phyloP scores from a whole-genome alignment of 2,797 vertebrate genomes.

The Micropoecilia bifurca region DNA sequence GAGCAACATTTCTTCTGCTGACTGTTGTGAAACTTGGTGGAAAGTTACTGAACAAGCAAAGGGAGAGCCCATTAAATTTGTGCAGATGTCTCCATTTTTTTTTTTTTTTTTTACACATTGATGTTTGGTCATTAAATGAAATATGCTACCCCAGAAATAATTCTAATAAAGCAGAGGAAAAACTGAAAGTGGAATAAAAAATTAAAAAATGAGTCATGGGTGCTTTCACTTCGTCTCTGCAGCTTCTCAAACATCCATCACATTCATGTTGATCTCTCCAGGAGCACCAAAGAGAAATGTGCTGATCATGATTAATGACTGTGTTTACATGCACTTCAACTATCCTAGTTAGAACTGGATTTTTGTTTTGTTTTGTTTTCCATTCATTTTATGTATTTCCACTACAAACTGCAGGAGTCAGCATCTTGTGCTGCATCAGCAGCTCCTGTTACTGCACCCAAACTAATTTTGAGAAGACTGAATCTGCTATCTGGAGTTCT shows the following conservation, averaged over 20 bases:
- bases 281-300: constrained; percentile 25
- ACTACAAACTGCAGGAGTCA: neutral
- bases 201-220: neutral
- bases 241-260: constrained; percentile 37
- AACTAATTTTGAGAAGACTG: neutral
- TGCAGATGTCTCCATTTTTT: neutral
- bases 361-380: neutral
- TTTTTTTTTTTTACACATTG: neutral
- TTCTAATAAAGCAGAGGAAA: neutral
- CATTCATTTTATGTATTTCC: neutral
- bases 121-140: neutral
- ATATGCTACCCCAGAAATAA: neutral
- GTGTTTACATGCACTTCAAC: neutral
- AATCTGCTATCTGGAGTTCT: neutral
- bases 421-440: neutral
- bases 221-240: neutral
- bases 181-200: neutral
- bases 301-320: constrained; percentile 39
- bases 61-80: neutral
- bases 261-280: constrained; percentile 25
- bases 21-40: neutral
- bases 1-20: neutral
- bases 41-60: neutral
- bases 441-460: neutral
- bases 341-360: neutral